phyloP scores from a whole-genome alignment of 2,888 invertebrate genomes.

The Xylota sylvarum region DNA sequence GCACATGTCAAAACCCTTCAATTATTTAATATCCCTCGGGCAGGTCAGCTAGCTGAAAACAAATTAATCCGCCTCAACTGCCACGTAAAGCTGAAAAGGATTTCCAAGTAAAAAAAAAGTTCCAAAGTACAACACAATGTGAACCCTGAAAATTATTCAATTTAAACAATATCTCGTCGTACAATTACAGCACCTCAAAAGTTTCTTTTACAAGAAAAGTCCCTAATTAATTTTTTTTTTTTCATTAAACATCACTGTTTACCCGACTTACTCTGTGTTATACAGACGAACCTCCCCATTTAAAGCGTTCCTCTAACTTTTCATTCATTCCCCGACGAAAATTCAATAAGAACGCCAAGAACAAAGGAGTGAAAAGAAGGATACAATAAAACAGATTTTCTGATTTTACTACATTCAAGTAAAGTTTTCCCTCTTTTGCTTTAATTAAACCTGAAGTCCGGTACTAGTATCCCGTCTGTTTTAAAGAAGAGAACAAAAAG shows the following conservation, averaged over 20 bases:
- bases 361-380: neutral
- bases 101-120: neutral
- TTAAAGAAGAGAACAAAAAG: neutral
- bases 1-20: no score
- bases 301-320: slow-evolving; percentile 4
- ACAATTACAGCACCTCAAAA: slow-evolving; percentile 5
- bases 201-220: neutral
- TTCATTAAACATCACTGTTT: slow-evolving; percentile 18
- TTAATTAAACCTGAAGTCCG: slow-evolving; percentile 33
- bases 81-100: neutral
- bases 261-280: neutral
- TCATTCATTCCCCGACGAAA: neutral
- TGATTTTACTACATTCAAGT: neutral
- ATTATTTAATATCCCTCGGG: neutral
- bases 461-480: neutral
- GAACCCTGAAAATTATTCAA: slow-evolving; percentile 1
- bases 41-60: neutral
- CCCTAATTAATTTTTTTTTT: slow-evolving; percentile 5
- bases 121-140: neutral
- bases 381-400: slow-evolving; percentile 33
- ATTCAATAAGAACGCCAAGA: neutral
- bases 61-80: neutral
- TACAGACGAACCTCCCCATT: neutral
- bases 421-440: slow-evolving; percentile 26
- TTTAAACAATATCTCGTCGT: neutral